Evolutionary conservation across 1,140 invertebrate genomes (phyloP), one percentile per base, ranked within the genome.

Genomic region (Hylaeus anthracinus): DNA sequence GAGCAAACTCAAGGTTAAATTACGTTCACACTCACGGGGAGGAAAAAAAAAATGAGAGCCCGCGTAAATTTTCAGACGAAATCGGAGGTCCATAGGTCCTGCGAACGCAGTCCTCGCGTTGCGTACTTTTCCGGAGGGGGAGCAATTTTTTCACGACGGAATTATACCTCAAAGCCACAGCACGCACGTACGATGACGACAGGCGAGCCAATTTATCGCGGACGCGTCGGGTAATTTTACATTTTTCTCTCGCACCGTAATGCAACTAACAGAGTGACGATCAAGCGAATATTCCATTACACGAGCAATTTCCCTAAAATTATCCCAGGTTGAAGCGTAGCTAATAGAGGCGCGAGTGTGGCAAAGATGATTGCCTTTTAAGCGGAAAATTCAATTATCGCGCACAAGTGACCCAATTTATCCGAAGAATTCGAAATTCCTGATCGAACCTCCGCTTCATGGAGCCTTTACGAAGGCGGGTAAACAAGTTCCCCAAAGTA

Each of bases 301-400:
- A 84, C 78, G 80, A 48, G 78, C 83, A 82, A 82, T 84, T 84
- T 84, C 69, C 74, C 80, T 45, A 82, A 84, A 81, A 84, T 84
- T 69, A 82, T 84, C 72, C 72, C 41, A 45, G 56, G 37, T 10
- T 73, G 60, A 14, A 10, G 58, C 73, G 75, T 58, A n/a, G 63
- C 45, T 69, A 69, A 72, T 72, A 74, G 80, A 69, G 61, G 56
- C 63, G 74, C 74, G 70, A 77, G 69, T 56, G 72, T 45, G 72
- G 81, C 65, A 73, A 77, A 79, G 79, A 82, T 82, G 83, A 84
- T 84, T 84, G 80, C 79, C 80, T 84, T 81, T 84, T 84, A 82
- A 84, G 56, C 80, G 65, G 72, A 69, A 84, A 69, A 84, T 78
- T 76, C 72, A 73, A 73, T 84, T 84, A 84, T 66, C 80, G 56